These are phyloP conservation scores for Allophyes oxyacanthae DNA, from an alignment of 2,888 invertebrate genomes.

Conservation along the genomic window DNA sequence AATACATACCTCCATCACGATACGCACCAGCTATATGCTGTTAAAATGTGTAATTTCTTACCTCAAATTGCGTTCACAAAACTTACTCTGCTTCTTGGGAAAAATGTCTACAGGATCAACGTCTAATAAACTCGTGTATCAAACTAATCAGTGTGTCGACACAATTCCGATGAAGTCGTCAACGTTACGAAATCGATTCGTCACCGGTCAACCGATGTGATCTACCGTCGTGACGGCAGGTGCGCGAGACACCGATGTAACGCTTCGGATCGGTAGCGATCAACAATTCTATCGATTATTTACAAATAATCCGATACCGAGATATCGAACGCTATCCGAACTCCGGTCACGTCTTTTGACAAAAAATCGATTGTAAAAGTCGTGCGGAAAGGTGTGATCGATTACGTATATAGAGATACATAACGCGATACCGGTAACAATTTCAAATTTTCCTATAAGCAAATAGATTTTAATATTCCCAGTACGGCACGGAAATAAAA, in stretches of 20 bases:
- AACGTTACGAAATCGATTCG: conserved; percentile 82
- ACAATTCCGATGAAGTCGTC: conserved; percentile 82
- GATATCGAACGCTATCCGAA: conserved; percentile 65
- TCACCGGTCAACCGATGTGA: conserved; percentile 76
- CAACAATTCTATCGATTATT: conserved; percentile 80
- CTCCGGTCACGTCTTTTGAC: conserved; percentile 77
- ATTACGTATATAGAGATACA: conserved; percentile 49
- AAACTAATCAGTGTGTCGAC: conserved; percentile 73
- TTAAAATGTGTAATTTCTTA: conserved; percentile 3
- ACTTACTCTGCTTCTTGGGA: conserved; percentile 45
- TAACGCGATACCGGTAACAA: conserved; percentile 31
- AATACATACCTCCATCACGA: no score
- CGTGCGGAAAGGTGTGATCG: conserved; percentile 81
- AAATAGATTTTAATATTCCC: conserved; percentile 42
- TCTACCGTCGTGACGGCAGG: conserved; percentile 82
- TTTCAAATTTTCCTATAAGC: conserved; percentile 28
- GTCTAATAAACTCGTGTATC: conserved; percentile 63
- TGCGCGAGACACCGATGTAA: conserved; percentile 64
- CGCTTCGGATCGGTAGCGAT: conserved; percentile 76
- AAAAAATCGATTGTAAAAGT: conserved; percentile 79
- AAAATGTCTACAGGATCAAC: conserved; percentile 45
- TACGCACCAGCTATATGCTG: no score
- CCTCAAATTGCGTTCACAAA: conserved; percentile 38
- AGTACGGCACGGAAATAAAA: conserved; percentile 43
- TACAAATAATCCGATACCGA: conserved; percentile 77